phyloP scores from a whole-genome alignment of 2,888 invertebrate species.

The Acleris literana region DNA sequence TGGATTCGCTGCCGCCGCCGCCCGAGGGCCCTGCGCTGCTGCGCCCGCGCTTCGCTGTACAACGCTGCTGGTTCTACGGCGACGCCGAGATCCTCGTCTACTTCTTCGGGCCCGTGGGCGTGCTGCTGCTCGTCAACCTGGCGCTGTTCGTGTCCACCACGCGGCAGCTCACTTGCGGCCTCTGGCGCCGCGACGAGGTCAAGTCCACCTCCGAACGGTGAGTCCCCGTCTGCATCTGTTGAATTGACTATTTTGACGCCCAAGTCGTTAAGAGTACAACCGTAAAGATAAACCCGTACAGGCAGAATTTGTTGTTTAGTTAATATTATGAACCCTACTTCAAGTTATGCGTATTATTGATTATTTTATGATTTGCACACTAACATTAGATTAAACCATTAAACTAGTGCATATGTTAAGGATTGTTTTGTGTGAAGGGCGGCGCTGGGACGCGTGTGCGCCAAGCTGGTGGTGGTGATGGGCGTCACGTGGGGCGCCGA shows the following conservation, averaged over 20 bases:
- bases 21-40: slow-evolving; percentile 84
- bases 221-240: slow-evolving; percentile 32
- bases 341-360: no score
- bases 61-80: slow-evolving; percentile 93
- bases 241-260: no score
- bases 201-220: slow-evolving; percentile 87
- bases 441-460: slow-evolving; percentile 91
- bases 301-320: no score
- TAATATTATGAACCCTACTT: no score
- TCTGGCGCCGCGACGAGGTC: slow-evolving; percentile 94
- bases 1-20: slow-evolving; percentile 86
- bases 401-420: not conserved
- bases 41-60: slow-evolving; percentile 90
- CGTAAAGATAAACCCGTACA: no score
- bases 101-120: slow-evolving; percentile 93
- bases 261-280: not conserved
- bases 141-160: slow-evolving; percentile 91
- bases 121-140: slow-evolving; percentile 90
- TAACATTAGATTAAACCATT: not conserved
- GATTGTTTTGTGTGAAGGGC: slow-evolving; percentile 76
- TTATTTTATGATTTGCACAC: no score
- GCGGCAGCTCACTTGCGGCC: slow-evolving; percentile 92
- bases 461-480: slow-evolving; percentile 90
- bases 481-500: slow-evolving; percentile 87
- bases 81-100: slow-evolving; percentile 92